phyloP scores from a whole-genome alignment of 2,888 invertebrate species.

The Myopa tessellatipennis region DNA sequence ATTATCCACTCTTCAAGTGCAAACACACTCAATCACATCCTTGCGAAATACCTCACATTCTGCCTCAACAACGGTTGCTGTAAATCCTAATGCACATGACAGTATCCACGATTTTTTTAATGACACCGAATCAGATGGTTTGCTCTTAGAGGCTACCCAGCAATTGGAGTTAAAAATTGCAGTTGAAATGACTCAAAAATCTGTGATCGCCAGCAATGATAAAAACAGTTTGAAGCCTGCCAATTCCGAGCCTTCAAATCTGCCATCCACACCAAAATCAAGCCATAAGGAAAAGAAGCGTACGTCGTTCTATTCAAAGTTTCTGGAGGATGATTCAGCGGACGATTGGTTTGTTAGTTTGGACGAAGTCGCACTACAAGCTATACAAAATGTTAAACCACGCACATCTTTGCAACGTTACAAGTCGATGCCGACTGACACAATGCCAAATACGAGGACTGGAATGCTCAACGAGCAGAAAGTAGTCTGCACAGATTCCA shows the following conservation, averaged over 20 bases:
- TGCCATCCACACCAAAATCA: conserved; percentile 47
- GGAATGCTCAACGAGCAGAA: background rate
- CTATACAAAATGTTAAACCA: conserved; percentile 54
- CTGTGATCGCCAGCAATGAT: background rate
- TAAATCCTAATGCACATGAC: conserved; percentile 27
- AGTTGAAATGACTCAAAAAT: conserved; percentile 37
- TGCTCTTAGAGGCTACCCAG: conserved; percentile 62
- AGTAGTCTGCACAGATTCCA: background rate
- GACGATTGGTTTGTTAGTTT: conserved; percentile 63
- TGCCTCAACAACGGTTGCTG: background rate
- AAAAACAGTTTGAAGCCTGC: background rate
- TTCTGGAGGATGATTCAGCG: conserved; percentile 61
- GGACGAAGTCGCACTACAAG: conserved; percentile 58
- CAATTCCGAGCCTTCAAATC: conserved; percentile 17
- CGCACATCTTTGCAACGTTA: conserved; percentile 60
- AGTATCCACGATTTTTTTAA: conserved; percentile 56
- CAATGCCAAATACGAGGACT: background rate
- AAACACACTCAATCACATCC: background rate
- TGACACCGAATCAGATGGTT: conserved; percentile 61
- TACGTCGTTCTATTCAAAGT: conserved; percentile 62
- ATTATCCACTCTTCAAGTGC: background rate
- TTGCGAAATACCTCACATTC: background rate
- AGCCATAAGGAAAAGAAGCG: conserved; percentile 52
- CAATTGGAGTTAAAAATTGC: conserved; percentile 55
- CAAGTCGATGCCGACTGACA: conserved; percentile 60